Evolutionary conservation across 2,888 invertebrate genomes (phyloP), one percentile per base, ranked within the genome.

Genomic region (Philopedon plagiatum): DNA sequence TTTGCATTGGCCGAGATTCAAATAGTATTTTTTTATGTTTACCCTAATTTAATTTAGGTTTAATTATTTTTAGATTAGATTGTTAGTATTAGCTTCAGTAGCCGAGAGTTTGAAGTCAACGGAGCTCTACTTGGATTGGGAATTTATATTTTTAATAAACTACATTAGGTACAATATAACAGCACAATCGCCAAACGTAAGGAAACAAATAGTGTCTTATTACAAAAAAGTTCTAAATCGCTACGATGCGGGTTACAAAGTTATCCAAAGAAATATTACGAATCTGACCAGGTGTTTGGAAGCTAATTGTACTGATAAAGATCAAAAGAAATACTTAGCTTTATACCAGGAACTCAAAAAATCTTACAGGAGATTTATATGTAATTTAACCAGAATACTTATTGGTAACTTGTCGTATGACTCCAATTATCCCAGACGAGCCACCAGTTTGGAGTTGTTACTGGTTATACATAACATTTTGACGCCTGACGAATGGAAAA

Each of bases 41-140:
- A 11, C 5, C 44, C 44, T 3, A 18, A 23, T 34, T 57, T 57
- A 26, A 8, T 51, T 21, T 21, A 0, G 1, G 13, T 15, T 9
- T 13, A 9, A 19, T 39, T 44, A 8, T 64, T 83, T 83, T 41
- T 73, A 95, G 91, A 89, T 91, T 1, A 88, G 94, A 23, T 85
- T 94, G 5, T 87, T 92, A 75, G 89, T 91, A 0, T 86, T 95
- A 58, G 89, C 90, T 0, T 85, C 95, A 18, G 83, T 96, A 32
- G 91, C 93, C 60, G 94, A 94, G 79, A 91, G 90, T 0, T 91
- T 90, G 60, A 93, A 92, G 82, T 90, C 90, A 1, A 94, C 95
- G 1, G 93, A 94, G 81, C 76, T 86, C 9, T 89, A 93, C 75
- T 82, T 87, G 0, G 67, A 81, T 0, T 85, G 86, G 44, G 95